phyloP scores from a whole-genome alignment of 2,888 invertebrate species.

The Phragmatobia fuliginosa region DNA sequence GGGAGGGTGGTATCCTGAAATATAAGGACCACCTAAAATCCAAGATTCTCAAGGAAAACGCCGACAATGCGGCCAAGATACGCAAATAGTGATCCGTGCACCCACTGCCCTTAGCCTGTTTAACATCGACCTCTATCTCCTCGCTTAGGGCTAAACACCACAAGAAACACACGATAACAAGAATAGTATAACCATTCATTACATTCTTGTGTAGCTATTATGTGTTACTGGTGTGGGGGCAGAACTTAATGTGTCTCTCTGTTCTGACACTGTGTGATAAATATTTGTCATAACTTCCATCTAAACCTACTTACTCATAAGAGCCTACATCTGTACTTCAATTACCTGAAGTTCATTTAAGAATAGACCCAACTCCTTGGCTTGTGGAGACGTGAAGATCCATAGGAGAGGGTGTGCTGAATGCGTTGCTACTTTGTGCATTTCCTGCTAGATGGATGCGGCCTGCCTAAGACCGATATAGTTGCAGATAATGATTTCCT shows the following conservation, averaged over 20 bases:
- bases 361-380: not conserved
- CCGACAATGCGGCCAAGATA: slow-evolving; percentile 80
- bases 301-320: not conserved
- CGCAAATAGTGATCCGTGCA: slow-evolving; percentile 72
- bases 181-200: slow-evolving; percentile 2
- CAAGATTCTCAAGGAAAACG: slow-evolving; percentile 92
- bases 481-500: not conserved
- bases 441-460: not conserved
- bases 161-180: not conserved
- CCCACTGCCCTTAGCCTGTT: slow-evolving; percentile 47
- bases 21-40: slow-evolving; percentile 98
- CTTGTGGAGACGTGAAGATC: not conserved
- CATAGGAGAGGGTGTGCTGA: not conserved
- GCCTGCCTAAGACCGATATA: too few species aligned
- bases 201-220: not conserved
- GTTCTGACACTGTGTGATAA: not conserved
- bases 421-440: not conserved
- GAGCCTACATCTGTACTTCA: not conserved
- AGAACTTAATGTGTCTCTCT: slow-evolving; percentile 14
- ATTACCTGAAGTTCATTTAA: not conserved
- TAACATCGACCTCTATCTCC: slow-evolving; percentile 42
- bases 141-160: slow-evolving; percentile 32
- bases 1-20: slow-evolving; percentile 97
- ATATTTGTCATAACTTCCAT: not conserved
- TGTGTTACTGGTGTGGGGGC: not conserved